phyloP scores from a whole-genome alignment of 2,797 vertebrate species.

The Miichthys miiuy region DNA sequence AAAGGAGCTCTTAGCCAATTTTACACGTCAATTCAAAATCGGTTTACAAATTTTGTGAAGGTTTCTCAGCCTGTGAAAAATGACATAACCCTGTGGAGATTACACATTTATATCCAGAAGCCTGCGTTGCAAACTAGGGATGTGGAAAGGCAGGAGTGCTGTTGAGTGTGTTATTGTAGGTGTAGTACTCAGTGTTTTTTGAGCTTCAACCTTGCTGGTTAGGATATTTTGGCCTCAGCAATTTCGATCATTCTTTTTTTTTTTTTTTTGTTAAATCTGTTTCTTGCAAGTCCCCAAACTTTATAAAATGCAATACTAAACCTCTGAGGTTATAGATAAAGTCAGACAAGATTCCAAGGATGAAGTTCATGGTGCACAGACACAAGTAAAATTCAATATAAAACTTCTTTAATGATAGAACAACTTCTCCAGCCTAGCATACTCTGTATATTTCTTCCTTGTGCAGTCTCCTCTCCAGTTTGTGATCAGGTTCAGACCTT shows the following conservation, averaged over 20 bases:
- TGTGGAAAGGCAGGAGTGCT: too few relatives aligned
- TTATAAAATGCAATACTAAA: background rate
- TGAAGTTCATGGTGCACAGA: background rate
- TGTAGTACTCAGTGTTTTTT: background rate
- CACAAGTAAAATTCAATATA: background rate
- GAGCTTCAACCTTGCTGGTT: background rate
- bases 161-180: fast-evolving
- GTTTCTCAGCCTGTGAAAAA: slow-evolving; percentile 11
- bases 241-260: background rate
- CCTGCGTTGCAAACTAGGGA: background rate
- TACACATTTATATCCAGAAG: background rate
- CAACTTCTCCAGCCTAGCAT: background rate
- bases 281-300: background rate
- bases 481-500: background rate
- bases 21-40: background rate
- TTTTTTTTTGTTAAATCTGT: background rate
- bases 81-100: background rate
- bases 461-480: background rate
- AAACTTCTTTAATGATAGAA: background rate
- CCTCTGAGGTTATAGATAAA: background rate
- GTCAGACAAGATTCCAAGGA: background rate
- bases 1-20: background rate
- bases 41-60: background rate
- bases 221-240: background rate
- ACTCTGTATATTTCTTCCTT: too few relatives aligned